Base-by-base conservation (phyloP, 2,797 vertebrate species). In the Muscicapa comitata region DNA sequence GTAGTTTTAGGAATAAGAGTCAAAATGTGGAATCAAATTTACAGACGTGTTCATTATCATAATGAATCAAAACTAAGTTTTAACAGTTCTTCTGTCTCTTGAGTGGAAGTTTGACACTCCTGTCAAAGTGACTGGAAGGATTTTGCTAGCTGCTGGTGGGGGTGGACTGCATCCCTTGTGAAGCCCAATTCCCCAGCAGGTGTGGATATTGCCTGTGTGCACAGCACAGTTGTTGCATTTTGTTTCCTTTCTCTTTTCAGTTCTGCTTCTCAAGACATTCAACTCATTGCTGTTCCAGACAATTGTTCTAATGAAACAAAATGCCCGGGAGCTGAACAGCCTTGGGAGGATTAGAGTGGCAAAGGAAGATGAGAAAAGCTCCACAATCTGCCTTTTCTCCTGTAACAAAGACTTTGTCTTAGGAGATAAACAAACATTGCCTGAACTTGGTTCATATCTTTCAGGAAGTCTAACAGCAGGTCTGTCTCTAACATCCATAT, bases 261-360 rank as follows among this genome's bases (percentile, higher is more conserved):
- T 84, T 92, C 71, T 88, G 19, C 25, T 86, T 91, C 51, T 83
- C 25, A 31, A 77, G 84, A 72, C 9, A 29, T 48, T 65, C n/a
- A 68, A 14, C 7, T n/a, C 2, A 0, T 8, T 77, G 20, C 35
- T 63, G 53, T 38, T 42, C 47, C 66, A 73, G n/a, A 59, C 2
- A 72, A 78, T 47, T 35, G 2, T 83, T 85, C 25, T 29, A 40
- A 42, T 29, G 19, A 83, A 91, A 38, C 23, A 37, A 14, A 94
- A 79, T 17, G 15, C 54, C 14, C 0, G 0, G 48, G 42, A 82
- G 13, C 48, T 74, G 45, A 76, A 71, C 2, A 25, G 43, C 31
- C 20, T 50, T 61, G 42, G 28, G 53, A 80, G 26, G 63, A 59
- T 35, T 42, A 43, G 14, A 5, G 14, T 33, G 43, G 18, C 2